Evolutionary conservation across 2,113 vertebrate genomes (phyloP), one percentile per base, ranked within the genome.

Genomic region (Mystacornis crossleyi): DNA sequence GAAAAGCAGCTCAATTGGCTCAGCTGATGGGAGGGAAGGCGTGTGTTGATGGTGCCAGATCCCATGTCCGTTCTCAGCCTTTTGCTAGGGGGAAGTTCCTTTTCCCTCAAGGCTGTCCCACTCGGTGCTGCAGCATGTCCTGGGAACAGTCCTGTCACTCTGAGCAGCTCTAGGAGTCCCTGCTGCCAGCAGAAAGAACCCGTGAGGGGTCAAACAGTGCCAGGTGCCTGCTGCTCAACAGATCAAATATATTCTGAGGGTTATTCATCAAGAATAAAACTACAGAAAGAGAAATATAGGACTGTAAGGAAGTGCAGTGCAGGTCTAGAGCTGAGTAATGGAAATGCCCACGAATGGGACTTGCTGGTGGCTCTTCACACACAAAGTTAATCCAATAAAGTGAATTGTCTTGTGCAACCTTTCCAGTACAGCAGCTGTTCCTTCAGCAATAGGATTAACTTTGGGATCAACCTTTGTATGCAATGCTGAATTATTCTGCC

Each of bases 361-460:
- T 78, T 3, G 2, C 43, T 81, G 60, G 33, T 93, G 83, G 69
- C 69, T 67, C 51, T 79, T 83, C 58, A 70, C 0, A 17, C 65
- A 60, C 17, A 4, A 70, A 71, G 50, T 57, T 95, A 95, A 96
- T 89, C 89, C 90, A 91, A 79, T 93, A 79, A 92, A 94, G 42
- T 33, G 21, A 70, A 85, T 65, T 88, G 65, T 51, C 48, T 45
- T 69, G 64, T 40, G 69, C 83, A 89, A 55, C 7, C 14, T 62
- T 90, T 74, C 60, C 48, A 84, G 55, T 9, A 48, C 50, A 88
- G 58, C 43, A 88, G 70, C 33, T 33, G 14, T 67, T 67, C 31
- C 53, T 86, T 51, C 36, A 86, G 45, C 74, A 91, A 85, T 11
- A 81, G 86, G 94, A 95, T 95, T 93, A 95, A 81, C 38, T 70